Base-by-base conservation (phyloP, 2,797 vertebrate genomes). In the Coregonus sp. region DNA sequence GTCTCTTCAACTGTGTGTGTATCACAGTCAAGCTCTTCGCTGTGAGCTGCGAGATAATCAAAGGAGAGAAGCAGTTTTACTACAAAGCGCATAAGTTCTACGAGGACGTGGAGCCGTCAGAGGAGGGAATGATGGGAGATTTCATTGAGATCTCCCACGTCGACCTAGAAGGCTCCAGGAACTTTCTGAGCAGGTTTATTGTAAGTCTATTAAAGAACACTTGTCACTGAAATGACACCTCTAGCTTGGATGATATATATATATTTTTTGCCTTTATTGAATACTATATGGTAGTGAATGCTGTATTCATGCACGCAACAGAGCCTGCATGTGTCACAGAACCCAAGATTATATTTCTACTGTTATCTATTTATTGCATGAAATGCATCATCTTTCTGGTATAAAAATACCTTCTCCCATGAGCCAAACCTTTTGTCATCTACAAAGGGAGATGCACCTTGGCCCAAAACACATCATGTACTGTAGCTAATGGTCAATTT, bases 81-180 rank as follows among this genome's bases (percentile, higher is more conserved):
- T 95, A 97, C 92, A 93, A 95, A 86, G 95, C 97, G 59, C 97
- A 97, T 86, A 89, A 94, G 85, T 99, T 98, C 94, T 99, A 99
- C 80, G 95, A 89, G 83, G 96, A 97, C 69, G 96, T 98, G 29
- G 94, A 96, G 0, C 95, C 98, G 15, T 97, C 97, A 0, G 97
- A 98, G 90, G 96, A 97, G 83, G 96, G 97, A 77, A 99, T 99
- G 97, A 95, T 99, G 97, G 98, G 98, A 80, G 97, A 97, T 85
- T 99, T 95, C 82, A 88, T 96, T 72, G 96, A 98, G 79, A 93
- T 99, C 70, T 96, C 95, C 61, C 90, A 95, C 75, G 88, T 94
- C 1, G 98, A 99, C 73, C 93, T 97, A 71, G 95, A 97, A 78
- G 95, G 94, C 18, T 99, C 97, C 84, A 93, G 87, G 72, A 83